Conservation (phyloP, 2,888 invertebrate species). For the Drosophila villosipedis region DNA sequence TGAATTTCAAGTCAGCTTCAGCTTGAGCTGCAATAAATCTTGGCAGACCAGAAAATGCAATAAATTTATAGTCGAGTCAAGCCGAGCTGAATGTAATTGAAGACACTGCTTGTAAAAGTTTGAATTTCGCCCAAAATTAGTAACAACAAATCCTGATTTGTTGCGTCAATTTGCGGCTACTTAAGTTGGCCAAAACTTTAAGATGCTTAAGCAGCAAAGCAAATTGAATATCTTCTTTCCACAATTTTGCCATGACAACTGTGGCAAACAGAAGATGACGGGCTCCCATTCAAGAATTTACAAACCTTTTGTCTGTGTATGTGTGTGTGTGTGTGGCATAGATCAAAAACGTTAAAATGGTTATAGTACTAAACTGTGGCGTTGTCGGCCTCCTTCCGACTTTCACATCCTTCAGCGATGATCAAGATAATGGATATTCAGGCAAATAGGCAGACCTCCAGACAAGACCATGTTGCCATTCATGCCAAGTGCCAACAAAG, state of each 20-base stretch:
- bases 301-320: constrained; percentile 45
- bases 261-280: constrained; percentile 13
- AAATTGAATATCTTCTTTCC: constrained; percentile 63
- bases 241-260: constrained; percentile 60
- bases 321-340: constrained; percentile 29
- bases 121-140: constrained; percentile 41
- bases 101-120: constrained; percentile 9
- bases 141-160: constrained; percentile 28
- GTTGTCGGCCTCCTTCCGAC: constrained; percentile 2
- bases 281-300: constrained; percentile 26
- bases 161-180: constrained; percentile 58
- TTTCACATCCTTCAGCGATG: constrained; percentile 32
- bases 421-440: constrained; percentile 75
- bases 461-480: constrained; percentile 62
- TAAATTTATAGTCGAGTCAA: constrained; percentile 25
- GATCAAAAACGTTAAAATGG: constrained; percentile 65
- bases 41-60: constrained; percentile 17
- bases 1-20: constrained; percentile 10
- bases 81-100: constrained; percentile 11
- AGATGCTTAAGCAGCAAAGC: constrained; percentile 50
- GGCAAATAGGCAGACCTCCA: constrained; percentile 68
- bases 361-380: constrained; percentile 37
- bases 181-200: constrained; percentile 54
- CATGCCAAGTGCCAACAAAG: constrained; percentile 76
- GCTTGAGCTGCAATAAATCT: constrained; percentile 36